These are phyloP conservation scores for Mormyrus hasselquistii DNA, from an alignment of 2,797 vertebrate species.

Conservation along the genomic window DNA sequence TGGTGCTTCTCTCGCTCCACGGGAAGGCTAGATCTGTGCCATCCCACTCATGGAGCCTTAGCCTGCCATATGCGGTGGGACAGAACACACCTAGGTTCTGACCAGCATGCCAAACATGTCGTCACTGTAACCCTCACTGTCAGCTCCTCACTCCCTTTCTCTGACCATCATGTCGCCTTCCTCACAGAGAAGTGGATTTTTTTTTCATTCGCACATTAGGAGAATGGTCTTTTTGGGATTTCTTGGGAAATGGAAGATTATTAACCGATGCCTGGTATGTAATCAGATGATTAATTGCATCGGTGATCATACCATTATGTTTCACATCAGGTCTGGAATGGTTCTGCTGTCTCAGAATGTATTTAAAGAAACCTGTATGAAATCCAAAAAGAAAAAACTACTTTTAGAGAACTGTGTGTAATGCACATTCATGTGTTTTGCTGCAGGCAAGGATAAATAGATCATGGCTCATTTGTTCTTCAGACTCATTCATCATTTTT, in stretches of 20 bases:
- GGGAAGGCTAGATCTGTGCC: constrained; percentile 45
- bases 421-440: neutral
- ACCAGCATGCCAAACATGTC: neutral
- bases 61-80: constrained; percentile 9
- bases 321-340: neutral
- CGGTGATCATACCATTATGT: neutral
- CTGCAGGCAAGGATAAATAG: neutral
- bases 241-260: neutral
- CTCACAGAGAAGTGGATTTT: neutral
- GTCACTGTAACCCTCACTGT: neutral
- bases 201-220: neutral
- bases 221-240: neutral
- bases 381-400: neutral
- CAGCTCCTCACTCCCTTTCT: neutral
- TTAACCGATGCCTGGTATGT: neutral
- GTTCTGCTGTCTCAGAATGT: neutral
- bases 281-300: neutral
- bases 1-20: constrained; percentile 50
- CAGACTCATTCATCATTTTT: neutral
- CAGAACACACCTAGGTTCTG: neutral
- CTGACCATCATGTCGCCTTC: neutral
- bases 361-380: neutral
- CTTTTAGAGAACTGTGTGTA: neutral
- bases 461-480: neutral
- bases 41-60: constrained; percentile 39